phyloP scores from a whole-genome alignment of 2,797 vertebrate genomes.

The Lophotriccus pileatus region DNA sequence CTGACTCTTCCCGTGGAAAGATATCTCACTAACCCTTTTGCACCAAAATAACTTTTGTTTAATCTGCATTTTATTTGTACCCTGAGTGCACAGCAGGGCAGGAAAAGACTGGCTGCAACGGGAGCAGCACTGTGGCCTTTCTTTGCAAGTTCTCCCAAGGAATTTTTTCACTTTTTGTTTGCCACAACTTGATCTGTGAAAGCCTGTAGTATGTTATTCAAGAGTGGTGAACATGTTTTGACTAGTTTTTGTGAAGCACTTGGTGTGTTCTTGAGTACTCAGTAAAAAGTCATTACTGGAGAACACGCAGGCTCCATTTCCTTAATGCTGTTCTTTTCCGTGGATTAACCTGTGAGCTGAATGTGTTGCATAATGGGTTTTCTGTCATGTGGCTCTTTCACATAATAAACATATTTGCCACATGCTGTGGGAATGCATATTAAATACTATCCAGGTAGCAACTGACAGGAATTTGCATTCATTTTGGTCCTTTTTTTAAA shows the following conservation, averaged over 20 bases:
- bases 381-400: background rate
- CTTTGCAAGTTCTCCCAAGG: background rate
- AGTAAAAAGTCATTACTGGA: background rate
- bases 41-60: background rate
- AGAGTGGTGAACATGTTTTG: background rate
- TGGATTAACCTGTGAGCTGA: background rate
- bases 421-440: background rate
- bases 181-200: background rate
- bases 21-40: background rate
- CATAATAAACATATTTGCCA: background rate
- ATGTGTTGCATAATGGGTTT: background rate
- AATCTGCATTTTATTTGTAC: background rate
- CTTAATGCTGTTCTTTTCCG: background rate
- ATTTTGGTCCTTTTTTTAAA: background rate
- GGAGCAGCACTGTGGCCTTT: background rate
- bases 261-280: background rate
- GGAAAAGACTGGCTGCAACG: background rate
- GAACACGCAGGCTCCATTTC: background rate
- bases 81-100: background rate
- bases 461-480: background rate
- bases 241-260: constrained; percentile 25
- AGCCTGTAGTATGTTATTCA: background rate
- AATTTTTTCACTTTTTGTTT: background rate
- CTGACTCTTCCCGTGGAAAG: background rate
- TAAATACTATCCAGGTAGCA: background rate